Base-by-base conservation (phyloP, 2,888 invertebrate species). In the Sicus ferrugineus region DNA sequence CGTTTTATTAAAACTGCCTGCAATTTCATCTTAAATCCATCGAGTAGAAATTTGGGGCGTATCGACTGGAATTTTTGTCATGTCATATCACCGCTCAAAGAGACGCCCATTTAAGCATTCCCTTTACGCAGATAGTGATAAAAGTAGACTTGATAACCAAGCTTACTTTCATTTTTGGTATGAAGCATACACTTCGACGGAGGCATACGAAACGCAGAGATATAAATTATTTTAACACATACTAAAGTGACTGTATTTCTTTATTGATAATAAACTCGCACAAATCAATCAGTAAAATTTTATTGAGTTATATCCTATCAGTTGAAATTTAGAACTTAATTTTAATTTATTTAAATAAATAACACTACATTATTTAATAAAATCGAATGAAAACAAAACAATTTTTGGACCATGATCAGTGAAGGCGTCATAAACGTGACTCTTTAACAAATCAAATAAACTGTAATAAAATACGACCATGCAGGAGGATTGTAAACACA, bases 41-140 rank as follows among this genome's bases (percentile, higher is more conserved):
- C 26, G 5, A 64, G 19, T 23, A 31, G 30, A 69, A 34, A 58
- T 69, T n/a, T 23, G 58, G 69, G 69, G 69, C 69, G 69, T 69
- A 64, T 69, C 31, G 2, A 7, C 19, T 30, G 1, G 28, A 19
- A n/a, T 42, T 30, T 31, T 65, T 52, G 28, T 65, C 54, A 65
- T 34, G 14, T 26, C 2, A 3, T 28, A 28, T 11, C 26, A 3
- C 26, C 23, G 5, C 11, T 7, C 9, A 3, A 31, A 14, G 26
- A 59, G 50, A 67, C 67, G 67, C 67, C 67, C 67, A 58, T 59
- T 28, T 28, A 54, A 54, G 28, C 3, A 16, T 54, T 28, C 14
- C 14, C n/a, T n/a, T n/a, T n/a, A n/a, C n/a, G n/a, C n/a, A n/a
- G n/a, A n/a, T n/a, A n/a, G n/a, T n/a, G n/a, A n/a, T n/a, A n/a